Percentiles rank a stretch among this genome's conserved stretches.
These are phyloP conservation scores for Polyommatus iphigenia DNA, from an alignment of 2,888 invertebrate genomes.

Conservation along the genomic window DNA sequence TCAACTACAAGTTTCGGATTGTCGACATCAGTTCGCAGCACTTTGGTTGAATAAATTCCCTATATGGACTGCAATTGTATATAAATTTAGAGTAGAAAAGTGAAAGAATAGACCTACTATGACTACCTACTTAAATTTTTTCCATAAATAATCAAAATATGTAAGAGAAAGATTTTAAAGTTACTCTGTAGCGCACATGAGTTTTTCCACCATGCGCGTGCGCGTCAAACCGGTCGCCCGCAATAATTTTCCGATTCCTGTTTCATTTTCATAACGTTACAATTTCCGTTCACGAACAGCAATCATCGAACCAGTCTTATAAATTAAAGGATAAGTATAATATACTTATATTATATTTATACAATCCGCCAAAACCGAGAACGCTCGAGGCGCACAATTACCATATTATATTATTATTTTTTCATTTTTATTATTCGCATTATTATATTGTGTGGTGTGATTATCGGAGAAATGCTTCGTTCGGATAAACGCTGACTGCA, in stretches of 20 bases:
- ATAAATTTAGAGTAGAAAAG: no score
- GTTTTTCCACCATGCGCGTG: not conserved
- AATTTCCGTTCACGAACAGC: constrained; percentile 1
- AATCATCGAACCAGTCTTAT: constrained; percentile 11
- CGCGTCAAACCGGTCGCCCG: not conserved
- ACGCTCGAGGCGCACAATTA: constrained; percentile 75
- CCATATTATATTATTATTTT: constrained; percentile 80
- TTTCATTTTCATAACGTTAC: constrained; percentile 20
- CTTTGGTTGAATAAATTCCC: no score
- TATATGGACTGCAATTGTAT: no score
- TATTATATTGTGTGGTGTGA: constrained; percentile 81
- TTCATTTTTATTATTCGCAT: constrained; percentile 81
- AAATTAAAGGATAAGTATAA: constrained; percentile 21
- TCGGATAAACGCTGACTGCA: constrained; percentile 74
- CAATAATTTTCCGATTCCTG: constrained; percentile 7
- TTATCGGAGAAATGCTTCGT: constrained; percentile 81
- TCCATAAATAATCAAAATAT: no score
- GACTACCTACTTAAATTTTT: no score
- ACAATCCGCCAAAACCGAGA: constrained; percentile 45
- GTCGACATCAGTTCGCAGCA: no score
- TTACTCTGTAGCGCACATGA: not conserved
- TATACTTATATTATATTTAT: not conserved
- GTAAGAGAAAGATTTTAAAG: no score
- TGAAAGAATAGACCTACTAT: no score
- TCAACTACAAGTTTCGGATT: no score